These are phyloP conservation scores for Tiliacea citrago DNA, from an alignment of 2,888 invertebrate species.

Conservation along the genomic window DNA sequence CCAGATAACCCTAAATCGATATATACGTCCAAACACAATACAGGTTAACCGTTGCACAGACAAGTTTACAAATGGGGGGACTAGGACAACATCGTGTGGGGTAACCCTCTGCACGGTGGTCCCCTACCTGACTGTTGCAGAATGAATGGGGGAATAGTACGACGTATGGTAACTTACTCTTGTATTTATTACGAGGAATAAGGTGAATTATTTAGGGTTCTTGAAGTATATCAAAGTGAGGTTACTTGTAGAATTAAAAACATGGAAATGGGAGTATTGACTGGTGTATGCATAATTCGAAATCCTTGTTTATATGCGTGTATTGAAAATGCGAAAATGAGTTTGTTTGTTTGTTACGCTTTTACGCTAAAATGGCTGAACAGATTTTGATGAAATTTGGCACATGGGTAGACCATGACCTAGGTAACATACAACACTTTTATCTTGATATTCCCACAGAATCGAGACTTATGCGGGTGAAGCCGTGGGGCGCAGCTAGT, in stretches of 20 bases:
- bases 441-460: too few relatives aligned
- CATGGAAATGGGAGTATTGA: neutral
- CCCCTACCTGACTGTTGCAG: conserved; percentile 48
- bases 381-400: too few relatives aligned
- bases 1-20: conserved; percentile 55
- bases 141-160: conserved; percentile 47
- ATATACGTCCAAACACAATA: conserved; percentile 47
- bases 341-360: too few relatives aligned
- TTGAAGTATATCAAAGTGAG: neutral
- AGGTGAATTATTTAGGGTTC: conserved; percentile 34
- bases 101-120: conserved; percentile 52
- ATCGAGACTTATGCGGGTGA: too few relatives aligned
- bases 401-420: too few relatives aligned
- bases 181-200: conserved; percentile 35
- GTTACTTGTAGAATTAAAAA: neutral
- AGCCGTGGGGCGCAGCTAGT: too few relatives aligned
- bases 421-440: too few relatives aligned
- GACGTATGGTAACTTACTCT: conserved; percentile 42
- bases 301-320: neutral
- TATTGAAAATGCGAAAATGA: too few relatives aligned
- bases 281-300: neutral
- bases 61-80: conserved; percentile 56
- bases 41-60: conserved; percentile 48
- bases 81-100: conserved; percentile 53
- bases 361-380: too few relatives aligned